Evolutionary conservation across 2,888 invertebrate species (phyloP).

Genomic region (Norana najaformis): DNA sequence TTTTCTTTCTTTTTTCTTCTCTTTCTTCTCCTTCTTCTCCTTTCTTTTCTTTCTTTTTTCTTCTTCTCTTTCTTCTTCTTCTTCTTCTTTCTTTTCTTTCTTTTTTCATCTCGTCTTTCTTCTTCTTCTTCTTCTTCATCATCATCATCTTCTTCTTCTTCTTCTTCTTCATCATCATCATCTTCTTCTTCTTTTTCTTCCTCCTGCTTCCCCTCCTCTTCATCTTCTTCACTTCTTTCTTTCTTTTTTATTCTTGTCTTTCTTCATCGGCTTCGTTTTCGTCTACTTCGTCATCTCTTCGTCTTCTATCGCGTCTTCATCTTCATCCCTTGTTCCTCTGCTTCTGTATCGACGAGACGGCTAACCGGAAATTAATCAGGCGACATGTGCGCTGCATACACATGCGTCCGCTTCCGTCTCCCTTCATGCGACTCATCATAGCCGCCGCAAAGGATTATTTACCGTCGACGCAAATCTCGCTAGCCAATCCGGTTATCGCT

Average conservation of each 20-base stretch:
- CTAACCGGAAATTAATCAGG: neutral
- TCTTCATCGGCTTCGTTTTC: neutral
- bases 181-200: no score
- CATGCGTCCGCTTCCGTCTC: neutral
- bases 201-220: neutral
- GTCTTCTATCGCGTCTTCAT: neutral
- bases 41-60: neutral
- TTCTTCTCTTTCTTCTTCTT: no score
- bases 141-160: no score
- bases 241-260: neutral
- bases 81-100: no score
- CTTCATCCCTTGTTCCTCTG: neutral
- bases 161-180: neutral
- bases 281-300: neutral
- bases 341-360: neutral
- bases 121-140: no score
- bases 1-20: neutral
- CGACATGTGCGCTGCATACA: neutral
- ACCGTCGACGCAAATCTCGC: neutral
- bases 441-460: neutral
- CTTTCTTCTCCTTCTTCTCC: neutral
- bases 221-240: neutral
- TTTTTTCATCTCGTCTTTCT: no score
- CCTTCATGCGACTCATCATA: neutral
- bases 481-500: constrained; percentile 2